Evolutionary conservation across 1,140 invertebrate species (phyloP), one percentile per base, ranked within the genome.

Genomic region (Euschistus heros): DNA sequence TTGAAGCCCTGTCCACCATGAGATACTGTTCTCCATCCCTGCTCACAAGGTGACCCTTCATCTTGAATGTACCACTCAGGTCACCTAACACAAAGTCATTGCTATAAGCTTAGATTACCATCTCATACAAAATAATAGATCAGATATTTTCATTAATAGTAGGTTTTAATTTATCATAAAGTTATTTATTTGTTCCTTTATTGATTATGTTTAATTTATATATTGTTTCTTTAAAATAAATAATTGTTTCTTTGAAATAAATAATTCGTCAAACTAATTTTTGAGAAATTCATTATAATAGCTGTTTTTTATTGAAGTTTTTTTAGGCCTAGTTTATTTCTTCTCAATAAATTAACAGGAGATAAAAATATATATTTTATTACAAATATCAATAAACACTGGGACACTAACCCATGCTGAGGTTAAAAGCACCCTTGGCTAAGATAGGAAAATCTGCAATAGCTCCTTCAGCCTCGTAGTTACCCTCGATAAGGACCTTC

Each of bases 341-440:
- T 13, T 37, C 5, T 30, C 3, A 30, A 4, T 1, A 37, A 37
- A 37, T 37, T 10, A 37, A 37, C 13, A 37, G 5, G 13, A 10
- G 1, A 37, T 37, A 37, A 10, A 37, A 13, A 37, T 37, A 10
- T 37, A 37, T 37, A n/a, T 37, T 14, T 61, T 17, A 4, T 61
- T 6, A 18, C 3, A 61, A 33, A 20, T 20, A 13, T 54, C 1
- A 54, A 20, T 5, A 17, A 2, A 50, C 47, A 30, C 2, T n/a
- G 27, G 17, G 2, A 1, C 5, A 68, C 69, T 67, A 60, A 71
- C 71, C 67, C 61, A 71, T 63, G 42, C 64, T 69, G 24, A 69
- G 67, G 62, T 73, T 72, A 67, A 66, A 73, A 22, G 66, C 59
- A 4, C 72, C 73, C 63, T 70, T 70, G 18, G 72, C 73, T 22